Evolutionary conservation across 2,797 vertebrate species (phyloP).

Genomic region (Chrosomus eos): DNA sequence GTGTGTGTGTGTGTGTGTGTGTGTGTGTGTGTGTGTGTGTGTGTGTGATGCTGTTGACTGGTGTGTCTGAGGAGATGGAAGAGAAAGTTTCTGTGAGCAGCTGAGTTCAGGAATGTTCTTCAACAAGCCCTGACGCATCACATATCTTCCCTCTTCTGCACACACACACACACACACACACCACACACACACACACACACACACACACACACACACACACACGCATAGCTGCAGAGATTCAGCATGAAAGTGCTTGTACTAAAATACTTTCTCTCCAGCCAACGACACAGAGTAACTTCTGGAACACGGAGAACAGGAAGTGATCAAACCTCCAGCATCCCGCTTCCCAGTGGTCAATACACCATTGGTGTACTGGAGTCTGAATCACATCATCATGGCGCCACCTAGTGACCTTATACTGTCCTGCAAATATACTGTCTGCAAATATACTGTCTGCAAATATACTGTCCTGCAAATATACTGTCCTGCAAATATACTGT

Average conservation of each 20-base stretch:
- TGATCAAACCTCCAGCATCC: neutral
- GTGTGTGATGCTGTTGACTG: conserved; percentile 31
- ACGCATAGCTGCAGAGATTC: conserved; percentile 5
- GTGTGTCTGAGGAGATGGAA: conserved; percentile 62
- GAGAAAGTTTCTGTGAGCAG: conserved; percentile 65
- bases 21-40: conserved; percentile 21
- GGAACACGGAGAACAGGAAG: conserved; percentile 22
- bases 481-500: no score
- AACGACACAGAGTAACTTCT: conserved; percentile 40
- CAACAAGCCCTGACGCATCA: conserved; percentile 78
- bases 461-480: no score
- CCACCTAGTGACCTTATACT: no score
- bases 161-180: neutral
- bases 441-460: no score
- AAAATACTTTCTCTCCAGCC: conserved; percentile 49
- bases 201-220: neutral
- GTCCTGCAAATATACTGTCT: no score
- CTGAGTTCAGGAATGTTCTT: conserved; percentile 80
- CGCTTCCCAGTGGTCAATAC: no score
- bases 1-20: conserved; percentile 11
- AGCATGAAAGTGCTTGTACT: conserved; percentile 41
- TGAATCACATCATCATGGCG: no score
- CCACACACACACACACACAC: neutral
- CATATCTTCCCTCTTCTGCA: conserved; percentile 4
- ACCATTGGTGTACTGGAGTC: no score